Evolutionary conservation across 2,888 invertebrate species (phyloP).

Genomic region (Apomyelois bistriatella): DNA sequence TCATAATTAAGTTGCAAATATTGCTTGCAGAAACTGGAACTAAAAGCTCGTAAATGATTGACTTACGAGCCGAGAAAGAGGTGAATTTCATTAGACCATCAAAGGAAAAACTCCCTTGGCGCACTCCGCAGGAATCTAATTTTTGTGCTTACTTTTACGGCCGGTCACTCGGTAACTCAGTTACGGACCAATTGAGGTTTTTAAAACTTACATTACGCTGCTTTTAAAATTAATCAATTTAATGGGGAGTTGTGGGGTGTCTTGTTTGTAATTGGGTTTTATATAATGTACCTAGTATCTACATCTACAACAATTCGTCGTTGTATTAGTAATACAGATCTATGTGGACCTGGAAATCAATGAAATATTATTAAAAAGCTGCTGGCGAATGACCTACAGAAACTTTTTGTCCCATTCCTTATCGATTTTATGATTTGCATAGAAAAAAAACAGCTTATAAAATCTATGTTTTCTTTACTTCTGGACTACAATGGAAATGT

Average conservation of each 20-base stretch:
- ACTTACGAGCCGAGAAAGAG: slow-evolving; percentile 35
- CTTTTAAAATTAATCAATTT: slow-evolving; percentile 31
- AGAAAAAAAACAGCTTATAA: too few relatives aligned
- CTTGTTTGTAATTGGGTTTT: slow-evolving; percentile 14
- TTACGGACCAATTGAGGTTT: slow-evolving; percentile 48
- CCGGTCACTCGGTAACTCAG: slow-evolving; percentile 36
- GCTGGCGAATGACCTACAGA: too few relatives aligned
- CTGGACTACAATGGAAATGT: too few relatives aligned
- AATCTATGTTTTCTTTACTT: too few relatives aligned
- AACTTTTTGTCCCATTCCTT: too few relatives aligned
- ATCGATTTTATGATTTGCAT: too few relatives aligned
- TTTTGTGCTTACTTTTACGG: slow-evolving; percentile 57
- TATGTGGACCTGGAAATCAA: too few relatives aligned
- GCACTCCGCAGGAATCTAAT: slow-evolving; percentile 53
- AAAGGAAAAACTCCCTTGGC: slow-evolving; percentile 50
- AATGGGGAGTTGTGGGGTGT: background rate
- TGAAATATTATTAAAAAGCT: too few relatives aligned
- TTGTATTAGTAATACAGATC: too few relatives aligned
- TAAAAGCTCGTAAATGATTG: slow-evolving; percentile 31
- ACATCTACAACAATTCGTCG: too few relatives aligned
- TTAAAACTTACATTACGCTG: slow-evolving; percentile 47
- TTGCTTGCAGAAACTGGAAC: slow-evolving; percentile 15
- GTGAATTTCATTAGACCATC: slow-evolving; percentile 57
- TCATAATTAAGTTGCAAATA: background rate
- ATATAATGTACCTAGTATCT: too few relatives aligned